These are phyloP conservation scores for Tetheella fluctuosa DNA, from an alignment of 2,888 invertebrate genomes.

Conservation along the genomic window DNA sequence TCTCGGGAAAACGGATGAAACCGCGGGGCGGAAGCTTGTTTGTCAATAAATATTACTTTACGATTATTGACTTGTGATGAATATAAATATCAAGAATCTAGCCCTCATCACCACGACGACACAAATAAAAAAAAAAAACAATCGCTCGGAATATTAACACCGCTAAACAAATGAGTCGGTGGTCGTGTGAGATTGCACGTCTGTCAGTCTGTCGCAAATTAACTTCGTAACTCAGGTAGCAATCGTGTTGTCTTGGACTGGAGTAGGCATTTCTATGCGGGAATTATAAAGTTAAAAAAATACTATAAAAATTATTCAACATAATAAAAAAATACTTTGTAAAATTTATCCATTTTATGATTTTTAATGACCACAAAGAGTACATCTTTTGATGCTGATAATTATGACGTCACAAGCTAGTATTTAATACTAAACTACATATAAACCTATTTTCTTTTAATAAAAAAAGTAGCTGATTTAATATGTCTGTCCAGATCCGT, in stretches of 20 bases:
- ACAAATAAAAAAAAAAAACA: conserved; percentile 24
- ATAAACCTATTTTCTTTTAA: too few relatives aligned
- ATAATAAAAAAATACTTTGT: background rate
- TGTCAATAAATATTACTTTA: too few relatives aligned
- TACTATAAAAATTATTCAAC: background rate
- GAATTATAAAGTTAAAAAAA: background rate
- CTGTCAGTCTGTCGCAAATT: conserved; percentile 40
- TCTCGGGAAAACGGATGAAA: too few relatives aligned
- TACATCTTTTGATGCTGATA: too few relatives aligned
- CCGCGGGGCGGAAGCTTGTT: too few relatives aligned
- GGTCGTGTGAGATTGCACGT: conserved; percentile 59
- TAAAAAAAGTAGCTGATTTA: too few relatives aligned
- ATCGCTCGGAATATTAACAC: conserved; percentile 46
- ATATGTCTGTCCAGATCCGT: too few relatives aligned
- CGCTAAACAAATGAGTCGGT: conserved; percentile 52
- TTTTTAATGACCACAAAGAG: too few relatives aligned
- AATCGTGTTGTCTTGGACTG: background rate
- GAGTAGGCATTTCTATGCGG: background rate
- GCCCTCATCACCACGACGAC: background rate
- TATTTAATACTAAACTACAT: too few relatives aligned
- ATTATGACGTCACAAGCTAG: too few relatives aligned
- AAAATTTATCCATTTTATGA: too few relatives aligned
- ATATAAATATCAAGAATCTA: background rate
- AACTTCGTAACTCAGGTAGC: conserved; percentile 23
- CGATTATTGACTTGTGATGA: too few relatives aligned